phyloP scores from a whole-genome alignment of 2,113 vertebrate species.

The Aptenodytes patagonicus region DNA sequence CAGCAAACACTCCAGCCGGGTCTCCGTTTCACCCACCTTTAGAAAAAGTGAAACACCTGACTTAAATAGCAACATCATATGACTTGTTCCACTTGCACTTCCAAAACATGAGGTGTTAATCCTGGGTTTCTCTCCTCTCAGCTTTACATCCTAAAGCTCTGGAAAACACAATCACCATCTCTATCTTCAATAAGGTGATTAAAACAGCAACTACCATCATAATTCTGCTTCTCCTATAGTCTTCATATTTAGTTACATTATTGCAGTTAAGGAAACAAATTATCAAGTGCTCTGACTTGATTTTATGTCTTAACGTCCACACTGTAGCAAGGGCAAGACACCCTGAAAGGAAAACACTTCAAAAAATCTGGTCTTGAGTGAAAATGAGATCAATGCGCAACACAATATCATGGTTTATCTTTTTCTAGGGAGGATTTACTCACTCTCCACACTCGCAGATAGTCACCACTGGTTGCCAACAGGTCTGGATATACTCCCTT shows the following conservation, averaged over 20 bases:
- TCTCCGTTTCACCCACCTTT: conserved; percentile 97
- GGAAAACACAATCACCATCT: background rate
- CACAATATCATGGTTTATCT: background rate
- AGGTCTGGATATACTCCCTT: conserved; percentile 98
- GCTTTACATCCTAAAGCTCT: background rate
- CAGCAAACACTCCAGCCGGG: conserved; percentile 94
- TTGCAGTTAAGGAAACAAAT: background rate
- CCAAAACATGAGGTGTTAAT: background rate
- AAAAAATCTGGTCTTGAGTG: background rate
- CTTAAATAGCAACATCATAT: background rate
- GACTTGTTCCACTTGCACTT: background rate
- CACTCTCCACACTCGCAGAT: conserved; percentile 97
- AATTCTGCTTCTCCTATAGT: background rate
- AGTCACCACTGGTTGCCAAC: conserved; percentile 95
- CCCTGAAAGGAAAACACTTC: background rate
- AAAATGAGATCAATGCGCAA: background rate
- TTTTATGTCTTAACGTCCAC: background rate
- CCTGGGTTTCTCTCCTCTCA: background rate
- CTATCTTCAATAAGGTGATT: background rate
- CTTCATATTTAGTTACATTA: background rate
- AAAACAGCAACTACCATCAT: background rate
- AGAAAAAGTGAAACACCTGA: background rate
- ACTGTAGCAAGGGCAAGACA: background rate
- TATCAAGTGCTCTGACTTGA: background rate
- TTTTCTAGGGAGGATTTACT: conserved; percentile 15